Evolutionary conservation across 2,888 invertebrate genomes (phyloP), one percentile per base, ranked within the genome.

Genomic region (Aleiodes testaceus): DNA sequence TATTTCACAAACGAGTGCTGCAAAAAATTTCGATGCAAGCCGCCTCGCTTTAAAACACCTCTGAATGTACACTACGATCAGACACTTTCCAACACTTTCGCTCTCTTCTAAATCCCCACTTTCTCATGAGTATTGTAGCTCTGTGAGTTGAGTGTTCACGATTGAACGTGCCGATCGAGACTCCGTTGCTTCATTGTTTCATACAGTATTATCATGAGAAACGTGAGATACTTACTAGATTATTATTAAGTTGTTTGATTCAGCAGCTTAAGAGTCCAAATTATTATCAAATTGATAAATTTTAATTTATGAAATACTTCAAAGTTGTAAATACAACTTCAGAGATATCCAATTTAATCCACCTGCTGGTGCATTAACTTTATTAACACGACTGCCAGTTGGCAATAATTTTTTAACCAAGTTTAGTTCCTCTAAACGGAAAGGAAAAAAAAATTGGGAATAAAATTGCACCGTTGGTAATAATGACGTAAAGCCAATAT

Each of bases 51-150:
- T 14, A 30, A 55, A 36, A 61, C 61, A 61, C 69, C 50, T 55
- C 66, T 59, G 66, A 61, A 6, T 11, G 9, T 36, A 36, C 26
- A 26, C 36, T 36, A 36, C 11, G 7, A 11, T 2, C 36, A 42
- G 26, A 59, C 50, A 22, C 26, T 20, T 26, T 22, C 30, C 50
- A 53, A 42, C 50, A 72, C 73, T 75, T 66, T 69, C 69, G 63
- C 73, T 73, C 64, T 69, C 73, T 65, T 72, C 66, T 50, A 36
- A 42, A 12, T 80, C 83, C 81, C 80, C 80, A 84, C 84, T 84
- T 82, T 82, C n/a, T n/a, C 79, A 77, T 81, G 76, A 55, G 3
- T 14, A 26, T 45, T 65, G 36, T 47, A 47, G 16, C 12, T 16
- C 36, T 36, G 36, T 36, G 36, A 6, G 1, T 6, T 36, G 36